phyloP scores from a whole-genome alignment of 2,888 invertebrate species.

The Standfussiana lucernea region DNA sequence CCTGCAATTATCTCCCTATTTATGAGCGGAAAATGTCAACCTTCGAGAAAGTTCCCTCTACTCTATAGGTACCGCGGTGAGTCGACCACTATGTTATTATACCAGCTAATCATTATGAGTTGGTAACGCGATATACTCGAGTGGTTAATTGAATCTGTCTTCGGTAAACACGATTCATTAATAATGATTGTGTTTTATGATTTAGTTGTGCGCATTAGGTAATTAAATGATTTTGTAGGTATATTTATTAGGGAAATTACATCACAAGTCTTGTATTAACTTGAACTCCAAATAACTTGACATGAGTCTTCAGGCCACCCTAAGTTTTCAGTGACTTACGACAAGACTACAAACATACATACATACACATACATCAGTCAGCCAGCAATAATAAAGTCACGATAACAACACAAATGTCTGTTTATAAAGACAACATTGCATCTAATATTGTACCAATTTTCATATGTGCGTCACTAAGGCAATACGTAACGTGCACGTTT shows the following conservation, averaged over 20 bases:
- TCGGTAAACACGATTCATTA: constrained; percentile 56
- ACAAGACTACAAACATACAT: constrained; percentile 45
- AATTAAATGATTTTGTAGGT: neutral
- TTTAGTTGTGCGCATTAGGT: neutral
- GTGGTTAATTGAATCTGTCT: constrained; percentile 64
- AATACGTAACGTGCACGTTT: constrained; percentile 56
- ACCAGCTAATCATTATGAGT: constrained; percentile 75
- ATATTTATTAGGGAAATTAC: neutral
- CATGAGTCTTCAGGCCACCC: neutral
- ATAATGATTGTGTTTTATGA: constrained; percentile 36
- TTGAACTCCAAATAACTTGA: neutral
- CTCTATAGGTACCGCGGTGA: constrained; percentile 49
- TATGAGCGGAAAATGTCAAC: constrained; percentile 82
- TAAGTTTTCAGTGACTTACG: neutral
- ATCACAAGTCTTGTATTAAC: neutral
- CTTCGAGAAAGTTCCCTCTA: constrained; percentile 74
- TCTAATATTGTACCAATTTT: constrained; percentile 59
- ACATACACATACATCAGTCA: constrained; percentile 53
- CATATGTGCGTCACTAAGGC: constrained; percentile 48
- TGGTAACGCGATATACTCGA: constrained; percentile 70
- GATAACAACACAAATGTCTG: constrained; percentile 9
- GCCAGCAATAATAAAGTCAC: constrained; percentile 36
- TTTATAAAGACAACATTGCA: constrained; percentile 58
- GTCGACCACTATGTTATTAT: constrained; percentile 74
- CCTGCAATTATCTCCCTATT: constrained; percentile 84